A percentile compares a stretch with the other conserved stretches of the same genome.
Evolutionary conservation across 23 tunicate genomes (phyloP).

Genomic region (Styela clava): DNA sequence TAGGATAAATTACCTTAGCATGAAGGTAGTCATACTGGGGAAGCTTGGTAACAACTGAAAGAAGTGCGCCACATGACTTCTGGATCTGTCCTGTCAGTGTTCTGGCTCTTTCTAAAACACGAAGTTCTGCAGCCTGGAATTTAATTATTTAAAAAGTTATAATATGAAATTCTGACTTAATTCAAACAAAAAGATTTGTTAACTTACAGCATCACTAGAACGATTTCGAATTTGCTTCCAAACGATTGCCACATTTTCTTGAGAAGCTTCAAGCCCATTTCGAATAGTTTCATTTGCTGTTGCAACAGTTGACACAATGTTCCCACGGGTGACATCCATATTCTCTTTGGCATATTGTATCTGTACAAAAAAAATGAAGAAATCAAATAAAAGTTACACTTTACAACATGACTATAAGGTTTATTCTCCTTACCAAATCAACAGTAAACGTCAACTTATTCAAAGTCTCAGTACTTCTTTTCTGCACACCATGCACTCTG

Average conservation of each 20-base stretch:
- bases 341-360: conserved; percentile 26
- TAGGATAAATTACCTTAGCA: neutral
- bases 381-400: too few relatives aligned
- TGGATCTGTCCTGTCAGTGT: neutral
- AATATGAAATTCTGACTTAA: neutral
- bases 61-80: conserved; percentile 12
- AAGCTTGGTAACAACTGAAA: conserved; percentile 1
- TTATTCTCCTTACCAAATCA: conserved; percentile 52
- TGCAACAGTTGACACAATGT: neutral
- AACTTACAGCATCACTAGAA: conserved; percentile 5
- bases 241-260: conserved; percentile 10
- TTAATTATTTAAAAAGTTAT: neutral
- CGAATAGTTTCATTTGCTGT: conserved; percentile 3
- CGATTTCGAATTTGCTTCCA: conserved; percentile 6
- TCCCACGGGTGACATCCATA: conserved; percentile 21
- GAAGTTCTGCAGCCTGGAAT: conserved; percentile 18
- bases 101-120: conserved; percentile 15
- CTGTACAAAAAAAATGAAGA: neutral
- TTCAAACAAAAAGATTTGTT: neutral
- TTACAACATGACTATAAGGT: too few relatives aligned
- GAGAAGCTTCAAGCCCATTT: neutral
- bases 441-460: conserved; percentile 56
- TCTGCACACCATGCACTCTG: conserved; percentile 44
- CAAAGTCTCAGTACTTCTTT: conserved; percentile 60
- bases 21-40: conserved; percentile 12